These are phyloP conservation scores for Apodemus speciosus DNA, from an alignment of 2,113 vertebrate genomes.

Conservation along the genomic window DNA sequence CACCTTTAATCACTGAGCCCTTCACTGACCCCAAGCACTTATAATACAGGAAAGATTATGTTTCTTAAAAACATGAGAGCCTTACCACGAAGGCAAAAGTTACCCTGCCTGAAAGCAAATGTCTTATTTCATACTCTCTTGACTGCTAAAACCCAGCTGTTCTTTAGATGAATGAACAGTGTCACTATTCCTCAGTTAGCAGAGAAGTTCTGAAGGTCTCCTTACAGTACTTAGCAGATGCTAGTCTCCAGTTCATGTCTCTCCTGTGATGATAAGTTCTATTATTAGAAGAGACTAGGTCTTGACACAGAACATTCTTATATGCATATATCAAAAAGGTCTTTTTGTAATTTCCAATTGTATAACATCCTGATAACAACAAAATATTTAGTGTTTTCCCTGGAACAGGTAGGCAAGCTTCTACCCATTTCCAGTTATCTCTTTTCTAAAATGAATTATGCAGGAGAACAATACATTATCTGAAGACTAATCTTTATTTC, in stretches of 20 bases:
- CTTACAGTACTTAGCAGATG: neutral
- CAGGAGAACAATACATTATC: neutral
- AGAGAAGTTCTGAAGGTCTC: neutral
- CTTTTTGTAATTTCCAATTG: neutral
- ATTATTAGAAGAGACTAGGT: neutral
- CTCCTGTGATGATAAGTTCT: neutral
- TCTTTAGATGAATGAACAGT: neutral
- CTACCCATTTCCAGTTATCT: neutral
- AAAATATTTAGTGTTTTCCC: neutral
- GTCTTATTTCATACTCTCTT: neutral
- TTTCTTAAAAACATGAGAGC: neutral
- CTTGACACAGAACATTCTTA: neutral
- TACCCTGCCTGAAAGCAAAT: neutral
- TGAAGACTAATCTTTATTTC: neutral
- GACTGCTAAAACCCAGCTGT: neutral
- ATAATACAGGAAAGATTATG: neutral
- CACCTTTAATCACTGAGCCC: neutral
- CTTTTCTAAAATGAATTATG: neutral
- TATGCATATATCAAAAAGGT: neutral
- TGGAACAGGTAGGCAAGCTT: neutral
- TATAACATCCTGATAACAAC: neutral
- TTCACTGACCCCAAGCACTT: neutral
- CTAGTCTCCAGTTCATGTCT: neutral
- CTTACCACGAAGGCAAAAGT: neutral
- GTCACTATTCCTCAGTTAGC: neutral